These are phyloP conservation scores for Cerastoderma edule DNA, from an alignment of 2,888 invertebrate genomes.

Conservation along the genomic window DNA sequence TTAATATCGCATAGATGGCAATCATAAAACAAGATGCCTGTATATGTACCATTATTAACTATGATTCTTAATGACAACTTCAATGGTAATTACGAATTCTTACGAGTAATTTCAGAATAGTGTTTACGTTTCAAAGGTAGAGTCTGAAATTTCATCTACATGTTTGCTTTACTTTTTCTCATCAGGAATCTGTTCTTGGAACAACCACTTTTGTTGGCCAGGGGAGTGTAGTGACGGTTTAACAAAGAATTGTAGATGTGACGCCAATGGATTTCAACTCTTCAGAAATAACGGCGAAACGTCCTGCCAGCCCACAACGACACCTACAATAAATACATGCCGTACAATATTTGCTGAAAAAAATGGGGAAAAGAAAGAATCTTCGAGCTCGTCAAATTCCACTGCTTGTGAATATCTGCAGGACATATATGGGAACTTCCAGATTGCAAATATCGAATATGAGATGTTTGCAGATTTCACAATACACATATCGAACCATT, in stretches of 20 bases:
- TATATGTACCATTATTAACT: no score
- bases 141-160: no score
- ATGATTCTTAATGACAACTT: no score
- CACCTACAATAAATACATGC: conserved; percentile 25
- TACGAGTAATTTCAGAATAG: no score
- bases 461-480: not conserved
- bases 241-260: not conserved
- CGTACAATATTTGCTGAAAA: not conserved
- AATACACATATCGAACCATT: not conserved
- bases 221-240: conserved; percentile 8
- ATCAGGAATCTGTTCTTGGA: conserved; percentile 28
- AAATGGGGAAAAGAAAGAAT: conserved; percentile 28
- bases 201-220: conserved; percentile 28
- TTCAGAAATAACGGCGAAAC: not conserved
- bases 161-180: no score
- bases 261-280: not conserved
- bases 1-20: no score
- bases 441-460: not conserved
- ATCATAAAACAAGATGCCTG: no score
- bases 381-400: not conserved
- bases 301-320: conserved; percentile 12
- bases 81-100: no score
- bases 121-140: no score
- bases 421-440: conserved; percentile 34
- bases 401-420: not conserved